These are phyloP conservation scores for Sycophila sp. DNA, from an alignment of 1,140 invertebrate species.

Conservation along the genomic window DNA sequence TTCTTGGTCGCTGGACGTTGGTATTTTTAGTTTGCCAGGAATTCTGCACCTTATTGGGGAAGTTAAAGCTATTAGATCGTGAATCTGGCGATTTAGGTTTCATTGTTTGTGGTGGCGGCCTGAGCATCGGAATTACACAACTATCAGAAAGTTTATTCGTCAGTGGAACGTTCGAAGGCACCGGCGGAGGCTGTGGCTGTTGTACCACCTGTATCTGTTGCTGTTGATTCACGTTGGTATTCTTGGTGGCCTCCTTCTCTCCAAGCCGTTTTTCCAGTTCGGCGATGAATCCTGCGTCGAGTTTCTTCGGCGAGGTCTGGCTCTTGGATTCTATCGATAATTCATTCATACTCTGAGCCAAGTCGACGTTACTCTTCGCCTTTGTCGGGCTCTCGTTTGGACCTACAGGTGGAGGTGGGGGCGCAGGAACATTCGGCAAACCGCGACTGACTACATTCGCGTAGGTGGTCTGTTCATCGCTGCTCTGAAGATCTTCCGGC, in stretches of 20 bases:
- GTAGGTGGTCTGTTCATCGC: constrained; percentile 46
- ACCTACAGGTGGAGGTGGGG: constrained; percentile 45
- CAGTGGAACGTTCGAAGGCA: background rate
- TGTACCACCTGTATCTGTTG: constrained; percentile 16
- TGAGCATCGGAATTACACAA: constrained; percentile 57
- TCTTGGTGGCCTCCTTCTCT: constrained; percentile 65
- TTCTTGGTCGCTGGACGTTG: constrained; percentile 53
- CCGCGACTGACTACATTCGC: constrained; percentile 46
- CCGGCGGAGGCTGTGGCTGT: background rate
- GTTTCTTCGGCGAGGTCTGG: constrained; percentile 53
- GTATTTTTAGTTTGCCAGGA: constrained; percentile 56
- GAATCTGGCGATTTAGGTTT: constrained; percentile 56
- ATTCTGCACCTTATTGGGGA: constrained; percentile 56
- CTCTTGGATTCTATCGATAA: constrained; percentile 48
- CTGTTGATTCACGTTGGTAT: constrained; percentile 55
- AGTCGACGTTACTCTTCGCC: constrained; percentile 54
- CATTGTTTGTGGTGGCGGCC: constrained; percentile 60
- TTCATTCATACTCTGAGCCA: constrained; percentile 56
- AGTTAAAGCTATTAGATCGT: constrained; percentile 10
- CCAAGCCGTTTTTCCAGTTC: constrained; percentile 73
- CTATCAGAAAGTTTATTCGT: constrained; percentile 52
- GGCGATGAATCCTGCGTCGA: constrained; percentile 70
- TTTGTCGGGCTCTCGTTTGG: constrained; percentile 56
- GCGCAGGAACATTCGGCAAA: constrained; percentile 16
- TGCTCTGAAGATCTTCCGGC: constrained; percentile 56